phyloP scores from a whole-genome alignment of 2,888 invertebrate genomes.

The Prosopocoilus inquinatus region DNA sequence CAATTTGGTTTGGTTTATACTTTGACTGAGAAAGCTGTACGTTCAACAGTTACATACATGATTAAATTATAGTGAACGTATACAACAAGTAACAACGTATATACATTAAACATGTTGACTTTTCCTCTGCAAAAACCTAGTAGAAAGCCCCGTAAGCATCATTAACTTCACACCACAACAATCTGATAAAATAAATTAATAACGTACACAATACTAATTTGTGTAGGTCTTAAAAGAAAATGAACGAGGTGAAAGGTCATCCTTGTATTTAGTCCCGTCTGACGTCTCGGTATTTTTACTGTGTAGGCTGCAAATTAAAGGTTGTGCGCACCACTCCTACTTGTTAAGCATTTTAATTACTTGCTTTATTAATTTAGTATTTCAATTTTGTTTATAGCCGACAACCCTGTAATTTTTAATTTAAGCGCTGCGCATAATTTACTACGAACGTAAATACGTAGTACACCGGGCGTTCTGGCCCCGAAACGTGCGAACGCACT shows the following conservation, averaged over 20 bases:
- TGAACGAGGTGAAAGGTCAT: constrained; percentile 26
- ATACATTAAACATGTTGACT: too few species aligned
- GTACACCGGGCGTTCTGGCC: too few species aligned
- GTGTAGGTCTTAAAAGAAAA: constrained; percentile 21
- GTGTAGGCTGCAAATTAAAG: constrained; percentile 30
- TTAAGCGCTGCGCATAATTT: not conserved
- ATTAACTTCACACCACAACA: constrained; percentile 10
- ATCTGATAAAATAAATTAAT: constrained; percentile 24
- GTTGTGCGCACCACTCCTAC: constrained; percentile 26
- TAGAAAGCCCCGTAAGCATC: constrained; percentile 2
- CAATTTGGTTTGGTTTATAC: too few species aligned
- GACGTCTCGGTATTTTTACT: constrained; percentile 26
- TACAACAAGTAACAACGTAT: too few species aligned
- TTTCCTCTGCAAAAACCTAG: too few species aligned
- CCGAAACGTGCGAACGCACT: not conserved
- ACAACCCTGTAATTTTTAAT: constrained; percentile 10
- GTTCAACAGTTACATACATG: too few species aligned
- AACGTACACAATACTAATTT: constrained; percentile 19
- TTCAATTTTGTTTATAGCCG: constrained; percentile 27
- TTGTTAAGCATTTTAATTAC: constrained; percentile 29
- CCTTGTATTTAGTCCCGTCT: constrained; percentile 17
- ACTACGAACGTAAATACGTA: too few species aligned
- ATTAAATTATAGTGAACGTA: too few species aligned
- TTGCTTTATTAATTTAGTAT: constrained; percentile 28
- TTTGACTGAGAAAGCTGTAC: too few species aligned